Conservation (phyloP, 2,888 invertebrate species). For the Pantelozetes paolii region DNA sequence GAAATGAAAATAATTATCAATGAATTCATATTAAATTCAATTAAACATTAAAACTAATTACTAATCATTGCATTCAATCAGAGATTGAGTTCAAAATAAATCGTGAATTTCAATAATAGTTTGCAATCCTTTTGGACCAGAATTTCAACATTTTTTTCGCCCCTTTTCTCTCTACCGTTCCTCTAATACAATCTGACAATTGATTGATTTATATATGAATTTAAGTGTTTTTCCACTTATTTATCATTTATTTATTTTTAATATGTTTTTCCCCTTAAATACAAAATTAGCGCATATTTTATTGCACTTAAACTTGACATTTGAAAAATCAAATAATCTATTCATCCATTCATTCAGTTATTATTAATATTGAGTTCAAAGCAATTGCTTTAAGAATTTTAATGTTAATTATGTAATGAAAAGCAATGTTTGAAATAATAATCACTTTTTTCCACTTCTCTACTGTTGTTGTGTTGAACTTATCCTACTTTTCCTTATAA, state of each 20-base stretch:
- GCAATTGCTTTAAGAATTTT: not conserved
- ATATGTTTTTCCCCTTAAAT: not conserved
- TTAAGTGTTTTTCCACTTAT: not conserved
- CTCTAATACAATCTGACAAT: not conserved
- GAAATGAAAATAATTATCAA: no score
- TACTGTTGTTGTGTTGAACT: no score
- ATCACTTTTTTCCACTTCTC: not conserved
- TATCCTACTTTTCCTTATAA: no score
- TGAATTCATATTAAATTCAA: no score
- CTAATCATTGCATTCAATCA: not conserved
- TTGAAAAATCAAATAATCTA: not conserved
- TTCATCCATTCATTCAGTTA: not conserved
- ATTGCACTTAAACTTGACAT: slow-evolving; percentile 11
- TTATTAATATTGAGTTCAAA: not conserved
- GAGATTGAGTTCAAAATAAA: not conserved
- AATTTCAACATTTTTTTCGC: not conserved
- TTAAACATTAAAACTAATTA: not conserved
- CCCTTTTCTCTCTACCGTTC: not conserved
- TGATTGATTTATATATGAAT: slow-evolving; percentile 10
- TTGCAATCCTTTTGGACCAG: not conserved
- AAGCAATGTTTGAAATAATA: slow-evolving; percentile 2
- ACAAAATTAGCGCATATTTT: not conserved
- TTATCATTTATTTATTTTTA: not conserved
- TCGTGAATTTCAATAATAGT: no score
- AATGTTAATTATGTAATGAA: slow-evolving; percentile 1